Evolutionary conservation across 2,797 vertebrate species (phyloP).

Genomic region (Setipinna tenuifilis): DNA sequence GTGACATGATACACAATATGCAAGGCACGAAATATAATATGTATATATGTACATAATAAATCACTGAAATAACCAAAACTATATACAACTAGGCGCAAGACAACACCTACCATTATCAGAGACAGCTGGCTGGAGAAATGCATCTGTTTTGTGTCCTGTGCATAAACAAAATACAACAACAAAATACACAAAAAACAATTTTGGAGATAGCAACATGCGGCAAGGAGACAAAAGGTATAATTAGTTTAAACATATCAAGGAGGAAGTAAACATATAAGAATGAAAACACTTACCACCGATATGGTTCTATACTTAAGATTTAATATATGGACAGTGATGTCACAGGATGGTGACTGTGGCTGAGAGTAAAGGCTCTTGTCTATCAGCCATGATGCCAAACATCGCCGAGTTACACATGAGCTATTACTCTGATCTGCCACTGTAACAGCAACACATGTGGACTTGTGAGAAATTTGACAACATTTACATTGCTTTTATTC

Average conservation of each 20-base stretch:
- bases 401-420: not conserved
- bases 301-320: not conserved
- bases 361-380: not conserved
- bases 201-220: not conserved
- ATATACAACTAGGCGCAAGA: not conserved
- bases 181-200: not conserved
- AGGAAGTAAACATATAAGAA: too few species aligned
- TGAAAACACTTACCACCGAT: not conserved
- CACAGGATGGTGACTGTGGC: not conserved
- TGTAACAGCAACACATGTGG: not conserved
- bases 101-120: slow-evolving; percentile 60
- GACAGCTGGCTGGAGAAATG: slow-evolving; percentile 57
- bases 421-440: not conserved
- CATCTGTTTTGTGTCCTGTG: slow-evolving; percentile 69
- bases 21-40: too few species aligned
- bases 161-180: not conserved
- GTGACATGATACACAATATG: too few species aligned
- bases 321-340: not conserved
- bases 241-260: too few species aligned
- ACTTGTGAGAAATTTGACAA: not conserved
- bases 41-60: too few species aligned
- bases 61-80: not conserved
- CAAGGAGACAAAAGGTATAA: too few species aligned
- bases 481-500: not conserved
- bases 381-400: not conserved